Evolutionary conservation across 2,888 invertebrate species (phyloP).

Genomic region (Hydrotaea cyrtoneurina): DNA sequence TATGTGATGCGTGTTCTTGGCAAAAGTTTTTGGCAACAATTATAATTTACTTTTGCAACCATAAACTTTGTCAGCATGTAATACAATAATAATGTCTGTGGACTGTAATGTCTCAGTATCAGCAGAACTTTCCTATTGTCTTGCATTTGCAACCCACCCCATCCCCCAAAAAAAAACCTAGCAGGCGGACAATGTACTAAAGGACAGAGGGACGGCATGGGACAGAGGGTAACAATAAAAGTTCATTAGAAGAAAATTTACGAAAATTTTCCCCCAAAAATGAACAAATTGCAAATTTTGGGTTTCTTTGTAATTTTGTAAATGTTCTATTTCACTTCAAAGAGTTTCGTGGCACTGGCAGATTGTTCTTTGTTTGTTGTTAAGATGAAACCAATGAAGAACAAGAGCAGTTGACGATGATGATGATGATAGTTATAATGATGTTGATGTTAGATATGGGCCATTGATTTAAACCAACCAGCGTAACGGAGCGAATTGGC

Average conservation of each 20-base stretch:
- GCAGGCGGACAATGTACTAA: background rate
- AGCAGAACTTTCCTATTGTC: too few species aligned
- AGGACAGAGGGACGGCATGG: background rate
- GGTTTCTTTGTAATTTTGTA: background rate
- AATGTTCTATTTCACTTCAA: background rate
- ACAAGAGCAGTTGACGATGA: too few species aligned
- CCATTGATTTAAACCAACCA: constrained; percentile 1
- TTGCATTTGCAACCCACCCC: too few species aligned
- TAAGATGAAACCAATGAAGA: too few species aligned
- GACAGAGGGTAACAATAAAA: constrained; percentile 34
- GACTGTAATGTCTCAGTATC: background rate
- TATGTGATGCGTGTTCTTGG: background rate
- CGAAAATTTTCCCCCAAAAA: background rate
- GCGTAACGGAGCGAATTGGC: background rate
- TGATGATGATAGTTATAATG: too few species aligned
- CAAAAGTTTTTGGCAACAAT: constrained; percentile 48
- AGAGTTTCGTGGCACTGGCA: too few species aligned
- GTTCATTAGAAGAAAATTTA: constrained; percentile 29
- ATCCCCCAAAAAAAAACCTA: too few species aligned
- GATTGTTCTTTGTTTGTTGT: too few species aligned
- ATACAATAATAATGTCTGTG: background rate
- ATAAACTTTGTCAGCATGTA: constrained; percentile 10
- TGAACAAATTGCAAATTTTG: constrained; percentile 14
- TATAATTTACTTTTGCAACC: constrained; percentile 30
- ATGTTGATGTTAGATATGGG: background rate